Percentiles rank a stretch among this genome's conserved stretches.
These are phyloP conservation scores for Cranoglanis bouderius DNA, from an alignment of 2,113 vertebrate genomes.

Conservation along the genomic window DNA sequence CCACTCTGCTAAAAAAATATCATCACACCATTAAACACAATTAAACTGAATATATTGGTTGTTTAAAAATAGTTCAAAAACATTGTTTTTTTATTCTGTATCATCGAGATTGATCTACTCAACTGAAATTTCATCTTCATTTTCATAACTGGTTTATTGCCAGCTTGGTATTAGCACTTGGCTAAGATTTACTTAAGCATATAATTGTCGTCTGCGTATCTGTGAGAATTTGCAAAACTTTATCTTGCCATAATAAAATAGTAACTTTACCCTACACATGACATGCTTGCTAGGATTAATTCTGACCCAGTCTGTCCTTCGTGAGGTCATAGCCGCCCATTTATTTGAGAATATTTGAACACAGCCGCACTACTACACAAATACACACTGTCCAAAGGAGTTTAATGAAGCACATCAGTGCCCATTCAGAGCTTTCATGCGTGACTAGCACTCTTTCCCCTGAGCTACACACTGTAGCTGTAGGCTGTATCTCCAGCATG, in stretches of 20 bases:
- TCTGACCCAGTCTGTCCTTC: background rate
- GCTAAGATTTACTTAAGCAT: constrained; percentile 10
- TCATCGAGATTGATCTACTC: background rate
- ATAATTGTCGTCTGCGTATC: background rate
- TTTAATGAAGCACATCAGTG: constrained; percentile 45
- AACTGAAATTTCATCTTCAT: background rate
- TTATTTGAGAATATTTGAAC: background rate
- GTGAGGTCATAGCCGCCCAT: background rate
- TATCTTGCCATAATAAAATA: background rate
- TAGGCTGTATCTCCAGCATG: constrained; percentile 61
- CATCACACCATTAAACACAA: constrained; percentile 28
- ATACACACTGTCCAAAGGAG: constrained; percentile 35
- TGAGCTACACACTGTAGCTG: constrained; percentile 7
- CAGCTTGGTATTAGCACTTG: constrained; percentile 2
- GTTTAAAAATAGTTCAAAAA: constrained; percentile 3
- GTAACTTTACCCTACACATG: background rate
- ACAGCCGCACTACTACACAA: background rate
- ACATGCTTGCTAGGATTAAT: background rate
- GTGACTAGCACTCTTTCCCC: constrained; percentile 34
- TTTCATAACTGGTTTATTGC: constrained; percentile 19
- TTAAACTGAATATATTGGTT: constrained; percentile 21
- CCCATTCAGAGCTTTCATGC: constrained; percentile 34
- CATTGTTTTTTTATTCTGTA: background rate
- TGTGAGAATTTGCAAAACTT: background rate
- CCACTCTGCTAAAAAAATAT: constrained; percentile 1